Percentiles rank a stretch among this genome's conserved stretches.
phyloP scores from a whole-genome alignment of 35 echinoderm and acorn worm species.

The Hemicentrotus pulcherrimus region DNA sequence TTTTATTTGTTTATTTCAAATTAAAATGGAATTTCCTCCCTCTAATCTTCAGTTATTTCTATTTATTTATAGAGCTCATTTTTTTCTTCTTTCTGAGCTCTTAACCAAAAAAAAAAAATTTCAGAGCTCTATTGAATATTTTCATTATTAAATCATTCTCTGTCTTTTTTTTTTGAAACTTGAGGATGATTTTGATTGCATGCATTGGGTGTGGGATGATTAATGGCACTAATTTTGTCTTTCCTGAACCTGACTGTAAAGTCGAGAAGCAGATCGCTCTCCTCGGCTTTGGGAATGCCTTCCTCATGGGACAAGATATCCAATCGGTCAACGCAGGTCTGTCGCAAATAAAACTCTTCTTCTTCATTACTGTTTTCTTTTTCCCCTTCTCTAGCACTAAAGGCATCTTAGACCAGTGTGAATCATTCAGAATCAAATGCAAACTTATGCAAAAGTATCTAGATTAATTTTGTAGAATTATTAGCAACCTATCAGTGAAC shows the following conservation, averaged over 20 bases:
- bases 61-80: too few species aligned
- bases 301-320: constrained; percentile 35
- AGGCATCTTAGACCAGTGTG: not conserved
- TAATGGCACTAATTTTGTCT: constrained; percentile 26
- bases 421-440: not conserved
- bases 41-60: too few species aligned
- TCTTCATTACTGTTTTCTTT: not conserved
- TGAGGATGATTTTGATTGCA: not conserved
- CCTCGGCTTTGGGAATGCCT: constrained; percentile 6
- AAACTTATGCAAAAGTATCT: too few species aligned
- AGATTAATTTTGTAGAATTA: too few species aligned
- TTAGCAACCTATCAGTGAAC: not conserved
- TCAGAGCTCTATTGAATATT: not conserved
- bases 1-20: too few species aligned
- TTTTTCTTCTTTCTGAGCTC: too few species aligned
- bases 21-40: not conserved
- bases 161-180: not conserved
- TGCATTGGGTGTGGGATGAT: not conserved
- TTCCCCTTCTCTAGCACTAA: not conserved
- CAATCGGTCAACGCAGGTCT: constrained; percentile 48
- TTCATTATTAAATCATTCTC: not conserved
- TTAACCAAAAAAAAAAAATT: not conserved
- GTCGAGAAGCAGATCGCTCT: constrained; percentile 42
- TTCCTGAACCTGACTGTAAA: not conserved
- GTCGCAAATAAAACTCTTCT: not conserved